These are phyloP conservation scores for Xenops minutus DNA, from an alignment of 2,797 vertebrate species.

Conservation along the genomic window DNA sequence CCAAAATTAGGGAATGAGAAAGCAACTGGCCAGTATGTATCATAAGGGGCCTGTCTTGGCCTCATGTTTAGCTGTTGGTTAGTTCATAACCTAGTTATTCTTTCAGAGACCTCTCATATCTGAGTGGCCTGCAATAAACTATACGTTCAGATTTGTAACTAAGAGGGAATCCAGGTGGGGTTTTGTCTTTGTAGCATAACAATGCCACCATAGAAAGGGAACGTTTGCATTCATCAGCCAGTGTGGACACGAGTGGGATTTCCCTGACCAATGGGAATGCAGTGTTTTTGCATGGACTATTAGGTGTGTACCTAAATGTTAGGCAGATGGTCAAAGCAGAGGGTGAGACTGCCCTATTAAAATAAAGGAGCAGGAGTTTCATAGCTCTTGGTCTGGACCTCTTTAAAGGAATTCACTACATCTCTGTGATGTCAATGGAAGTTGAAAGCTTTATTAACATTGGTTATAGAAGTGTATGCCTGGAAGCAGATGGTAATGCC, in stretches of 20 bases:
- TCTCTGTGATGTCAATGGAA: accelerated
- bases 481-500: not conserved
- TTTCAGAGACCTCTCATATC: not conserved
- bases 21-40: not conserved
- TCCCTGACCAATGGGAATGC: not conserved
- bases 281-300: not conserved
- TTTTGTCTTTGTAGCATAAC: not conserved
- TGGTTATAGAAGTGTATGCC: not conserved
- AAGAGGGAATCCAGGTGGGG: not conserved
- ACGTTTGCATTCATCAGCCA: not conserved
- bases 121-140: not conserved
- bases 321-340: not conserved
- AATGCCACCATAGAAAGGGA: not conserved
- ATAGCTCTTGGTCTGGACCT: not conserved
- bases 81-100: not conserved
- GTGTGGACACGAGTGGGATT: not conserved
- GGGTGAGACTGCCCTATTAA: not conserved
- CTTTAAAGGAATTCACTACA: not conserved
- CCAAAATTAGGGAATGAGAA: not conserved
- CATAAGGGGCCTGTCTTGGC: not conserved
- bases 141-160: not conserved
- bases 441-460: not conserved
- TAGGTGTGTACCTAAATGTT: not conserved
- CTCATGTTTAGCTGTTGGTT: not conserved
- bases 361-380: not conserved